Evolutionary conservation across 2,113 vertebrate genomes (phyloP).

Genomic region (Gallinago jamesoni): DNA sequence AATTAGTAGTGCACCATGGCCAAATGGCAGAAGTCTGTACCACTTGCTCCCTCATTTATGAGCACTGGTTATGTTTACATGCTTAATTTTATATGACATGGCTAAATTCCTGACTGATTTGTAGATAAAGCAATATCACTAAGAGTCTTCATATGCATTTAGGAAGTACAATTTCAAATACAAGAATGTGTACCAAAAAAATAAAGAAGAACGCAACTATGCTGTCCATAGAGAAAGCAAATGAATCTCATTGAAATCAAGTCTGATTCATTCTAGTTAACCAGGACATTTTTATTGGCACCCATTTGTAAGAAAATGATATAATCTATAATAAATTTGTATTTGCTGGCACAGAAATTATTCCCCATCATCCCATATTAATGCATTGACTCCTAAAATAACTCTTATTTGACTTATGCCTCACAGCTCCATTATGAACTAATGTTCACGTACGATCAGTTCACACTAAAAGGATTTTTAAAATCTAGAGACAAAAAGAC

Average conservation of each 20-base stretch:
- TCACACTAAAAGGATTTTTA: neutral
- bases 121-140: neutral
- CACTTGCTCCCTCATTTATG: neutral
- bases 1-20: neutral
- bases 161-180: neutral
- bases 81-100: neutral
- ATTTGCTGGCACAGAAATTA: neutral
- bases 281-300: neutral
- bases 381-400: neutral
- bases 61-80: neutral
- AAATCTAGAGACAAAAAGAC: neutral
- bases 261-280: neutral
- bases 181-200: neutral
- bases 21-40: neutral
- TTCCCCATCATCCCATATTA: neutral
- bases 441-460: neutral
- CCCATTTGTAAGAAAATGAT: neutral
- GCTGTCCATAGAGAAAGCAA: neutral
- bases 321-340: neutral
- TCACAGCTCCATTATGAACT: neutral
- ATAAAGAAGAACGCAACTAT: neutral
- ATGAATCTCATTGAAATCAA: neutral
- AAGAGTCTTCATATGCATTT: neutral
- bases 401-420: neutral
- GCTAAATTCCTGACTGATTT: neutral